Base-by-base conservation (phyloP, 2,888 invertebrate genomes). In the Patella depressa region DNA sequence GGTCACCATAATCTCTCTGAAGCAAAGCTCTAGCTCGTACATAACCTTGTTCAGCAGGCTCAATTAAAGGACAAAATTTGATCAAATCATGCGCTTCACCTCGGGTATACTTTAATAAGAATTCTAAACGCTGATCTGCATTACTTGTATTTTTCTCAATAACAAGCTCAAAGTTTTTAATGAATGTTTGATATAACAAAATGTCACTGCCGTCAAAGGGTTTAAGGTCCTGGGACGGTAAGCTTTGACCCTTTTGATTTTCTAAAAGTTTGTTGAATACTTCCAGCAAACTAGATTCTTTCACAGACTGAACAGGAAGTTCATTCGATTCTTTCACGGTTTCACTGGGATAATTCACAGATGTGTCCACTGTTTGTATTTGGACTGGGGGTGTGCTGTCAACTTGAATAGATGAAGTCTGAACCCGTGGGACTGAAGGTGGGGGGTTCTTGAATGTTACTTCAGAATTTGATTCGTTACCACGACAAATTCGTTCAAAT, bases 1-100 rank as follows among this genome's bases (percentile, higher is more conserved):
- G 65, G 24, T 65, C 65, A 9, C 65, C 65, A 65, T 65, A 65
- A n/a, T 65, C 65, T 65, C 65, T 65, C 7, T 65, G 65, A 9
- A 65, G 24, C 2, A 65, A 14, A 19, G n/a, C 65, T 14, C 65
- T 65, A 65, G 65, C 65, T 14, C 24, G n/a, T 14, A n/a, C n/a
- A 65, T 65, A 65, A 12, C 19, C 65, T 11, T n/a, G 19, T 14
- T 65, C 24, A 19, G 65, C 19, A 65, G n/a, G 7, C 9, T n/a
- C 24, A n/a, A 65, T 65, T 65, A 65, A 65, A 7, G n/a, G 65
- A 3, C 19, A 19, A 65, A 65, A 65, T n/a, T 65, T 65, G 24
- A 65, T 65, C 2, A 65, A 19, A 19, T 65, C 65, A 19, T 65
- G n/a, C 12, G 65, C 65, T 65, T 65, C 65, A 19, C 65, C 65